phyloP scores from a whole-genome alignment of 2,113 vertebrate species.

The Pithys albifrons region DNA sequence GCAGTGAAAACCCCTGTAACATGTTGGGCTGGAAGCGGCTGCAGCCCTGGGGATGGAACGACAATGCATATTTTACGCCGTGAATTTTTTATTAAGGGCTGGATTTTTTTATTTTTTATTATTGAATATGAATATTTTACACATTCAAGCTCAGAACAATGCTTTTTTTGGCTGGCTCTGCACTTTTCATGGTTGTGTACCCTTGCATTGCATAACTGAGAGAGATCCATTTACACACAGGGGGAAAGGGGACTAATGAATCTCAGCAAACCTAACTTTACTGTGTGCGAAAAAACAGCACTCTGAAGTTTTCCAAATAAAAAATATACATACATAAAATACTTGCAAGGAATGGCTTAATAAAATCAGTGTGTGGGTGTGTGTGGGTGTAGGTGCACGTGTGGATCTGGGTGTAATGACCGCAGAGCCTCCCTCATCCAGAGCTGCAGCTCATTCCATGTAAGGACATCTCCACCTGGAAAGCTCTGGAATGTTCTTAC shows the following conservation, averaged over 20 bases:
- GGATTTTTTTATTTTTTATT: slow-evolving; percentile 26
- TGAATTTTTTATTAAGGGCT: slow-evolving; percentile 57
- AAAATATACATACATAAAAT: slow-evolving; percentile 8
- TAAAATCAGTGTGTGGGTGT: background rate
- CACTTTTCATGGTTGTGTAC: slow-evolving; percentile 62
- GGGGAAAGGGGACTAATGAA: slow-evolving; percentile 64
- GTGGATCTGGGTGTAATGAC: background rate
- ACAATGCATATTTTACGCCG: slow-evolving; percentile 13
- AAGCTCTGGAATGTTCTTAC: background rate
- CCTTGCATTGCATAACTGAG: slow-evolving; percentile 71
- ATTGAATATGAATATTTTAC: slow-evolving; percentile 67
- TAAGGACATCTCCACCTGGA: background rate
- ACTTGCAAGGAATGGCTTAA: background rate
- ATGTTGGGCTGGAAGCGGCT: background rate
- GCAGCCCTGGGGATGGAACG: slow-evolving; percentile 18
- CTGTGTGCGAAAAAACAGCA: slow-evolving; percentile 46
- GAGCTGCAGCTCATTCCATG: background rate
- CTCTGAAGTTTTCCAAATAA: slow-evolving; percentile 67
- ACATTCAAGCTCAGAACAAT: slow-evolving; percentile 55
- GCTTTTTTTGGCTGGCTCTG: slow-evolving; percentile 76
- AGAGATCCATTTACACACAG: slow-evolving; percentile 72
- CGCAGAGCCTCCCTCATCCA: background rate
- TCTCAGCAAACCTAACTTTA: slow-evolving; percentile 60
- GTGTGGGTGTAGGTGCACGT: background rate
- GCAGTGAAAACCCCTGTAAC: background rate